Conservation (phyloP, 2,797 vertebrate genomes). For the Intellagama lesueurii region DNA sequence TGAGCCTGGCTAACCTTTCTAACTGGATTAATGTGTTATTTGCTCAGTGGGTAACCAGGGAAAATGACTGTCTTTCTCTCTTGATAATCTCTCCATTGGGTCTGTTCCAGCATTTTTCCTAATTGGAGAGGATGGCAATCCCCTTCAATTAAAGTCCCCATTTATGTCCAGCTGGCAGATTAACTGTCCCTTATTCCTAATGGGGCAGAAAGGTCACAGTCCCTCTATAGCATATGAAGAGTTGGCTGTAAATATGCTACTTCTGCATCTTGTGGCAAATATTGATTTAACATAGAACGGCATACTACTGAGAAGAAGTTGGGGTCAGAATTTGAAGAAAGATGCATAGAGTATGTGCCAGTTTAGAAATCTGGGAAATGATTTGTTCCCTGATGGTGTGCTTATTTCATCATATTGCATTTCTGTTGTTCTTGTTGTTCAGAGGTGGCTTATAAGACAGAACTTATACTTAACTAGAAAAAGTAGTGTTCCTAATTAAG, state of each 20-base stretch:
- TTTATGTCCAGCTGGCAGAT: conserved; percentile 60
- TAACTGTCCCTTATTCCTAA: conserved; percentile 29
- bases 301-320: neutral
- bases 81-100: conserved; percentile 1
- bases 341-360: neutral
- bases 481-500: neutral
- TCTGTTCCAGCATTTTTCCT: neutral
- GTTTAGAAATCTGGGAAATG: neutral
- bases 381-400: too few relatives aligned
- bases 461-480: neutral
- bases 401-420: neutral
- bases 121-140: conserved; percentile 45
- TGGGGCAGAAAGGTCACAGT: conserved; percentile 55
- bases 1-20: conserved; percentile 38
- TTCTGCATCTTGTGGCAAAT: conserved; percentile 26
- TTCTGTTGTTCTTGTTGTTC: neutral
- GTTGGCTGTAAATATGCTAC: conserved; percentile 25
- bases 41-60: conserved; percentile 59
- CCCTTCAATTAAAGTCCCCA: conserved; percentile 64
- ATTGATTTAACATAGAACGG: conserved; percentile 31
- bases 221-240: conserved; percentile 11
- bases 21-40: conserved; percentile 5
- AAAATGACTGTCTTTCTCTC: conserved; percentile 24
- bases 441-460: neutral
- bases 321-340: neutral